Percentiles rank a stretch among this genome's conserved stretches.
Evolutionary conservation across 2,888 invertebrate species (phyloP).

Genomic region (Cheilosia grossa): DNA sequence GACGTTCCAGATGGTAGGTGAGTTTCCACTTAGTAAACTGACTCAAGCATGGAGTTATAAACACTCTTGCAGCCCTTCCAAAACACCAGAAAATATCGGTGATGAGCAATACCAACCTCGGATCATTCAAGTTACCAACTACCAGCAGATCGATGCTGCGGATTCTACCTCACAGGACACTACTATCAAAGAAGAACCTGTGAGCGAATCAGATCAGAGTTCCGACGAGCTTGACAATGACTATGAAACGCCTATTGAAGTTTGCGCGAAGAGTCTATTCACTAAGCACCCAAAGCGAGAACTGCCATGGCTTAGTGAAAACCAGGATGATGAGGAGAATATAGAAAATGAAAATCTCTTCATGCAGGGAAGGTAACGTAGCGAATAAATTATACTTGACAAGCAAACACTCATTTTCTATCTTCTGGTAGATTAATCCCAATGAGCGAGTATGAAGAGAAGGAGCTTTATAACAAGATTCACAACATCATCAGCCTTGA

Average conservation of each 20-base stretch:
- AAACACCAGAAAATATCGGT: conserved; percentile 28
- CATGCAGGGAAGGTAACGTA: conserved; percentile 61
- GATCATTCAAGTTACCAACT: conserved; percentile 82
- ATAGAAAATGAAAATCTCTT: conserved; percentile 54
- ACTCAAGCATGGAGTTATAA: background rate
- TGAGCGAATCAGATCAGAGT: conserved; percentile 39
- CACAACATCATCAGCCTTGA: conserved; percentile 78
- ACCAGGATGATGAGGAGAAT: conserved; percentile 48
- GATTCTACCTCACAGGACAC: conserved; percentile 57
- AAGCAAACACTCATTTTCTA: background rate
- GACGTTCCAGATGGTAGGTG: conserved; percentile 39
- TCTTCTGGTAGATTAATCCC: conserved; percentile 75
- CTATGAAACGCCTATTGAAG: conserved; percentile 61
- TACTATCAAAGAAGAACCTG: conserved; percentile 68
- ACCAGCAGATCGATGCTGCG: conserved; percentile 76
- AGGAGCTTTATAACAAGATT: conserved; percentile 79
- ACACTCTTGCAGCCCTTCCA: conserved; percentile 7
- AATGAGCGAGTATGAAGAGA: conserved; percentile 82
- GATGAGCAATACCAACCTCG: conserved; percentile 79
- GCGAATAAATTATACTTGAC: background rate
- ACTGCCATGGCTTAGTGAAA: conserved; percentile 83
- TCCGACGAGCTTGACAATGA: conserved; percentile 52
- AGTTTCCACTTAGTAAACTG: background rate
- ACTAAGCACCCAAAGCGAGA: conserved; percentile 80
- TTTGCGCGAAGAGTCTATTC: conserved; percentile 82